Conservation (phyloP, 53 echinoderm and acorn worm genomes). For the Temnopleurus reevesii region DNA sequence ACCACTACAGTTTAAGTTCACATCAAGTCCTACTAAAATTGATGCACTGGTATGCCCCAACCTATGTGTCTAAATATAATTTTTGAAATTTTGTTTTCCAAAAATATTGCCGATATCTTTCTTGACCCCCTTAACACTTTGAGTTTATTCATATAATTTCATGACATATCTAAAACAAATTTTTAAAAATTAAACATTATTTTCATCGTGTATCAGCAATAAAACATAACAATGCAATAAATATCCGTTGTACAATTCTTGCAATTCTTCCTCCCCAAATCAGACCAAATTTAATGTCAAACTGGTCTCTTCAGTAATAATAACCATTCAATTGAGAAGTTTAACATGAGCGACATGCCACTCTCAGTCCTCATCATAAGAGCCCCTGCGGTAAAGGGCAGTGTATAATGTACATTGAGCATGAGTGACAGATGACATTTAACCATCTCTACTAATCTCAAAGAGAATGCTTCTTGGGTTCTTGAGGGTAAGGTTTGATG, state of each 20-base stretch:
- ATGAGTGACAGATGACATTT: slow-evolving; percentile 52
- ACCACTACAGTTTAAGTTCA: too few relatives aligned
- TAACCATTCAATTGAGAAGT: neutral
- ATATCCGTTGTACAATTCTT: neutral
- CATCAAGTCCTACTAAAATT: too few relatives aligned
- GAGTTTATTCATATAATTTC: too few relatives aligned
- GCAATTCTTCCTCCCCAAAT: neutral
- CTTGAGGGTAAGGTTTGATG: neutral
- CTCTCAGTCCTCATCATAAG: slow-evolving; percentile 42
- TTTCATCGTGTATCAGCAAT: too few relatives aligned
- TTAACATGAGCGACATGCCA: neutral
- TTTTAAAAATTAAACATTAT: too few relatives aligned
- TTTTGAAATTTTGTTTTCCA: too few relatives aligned
- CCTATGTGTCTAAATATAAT: too few relatives aligned
- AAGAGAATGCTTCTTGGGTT: neutral
- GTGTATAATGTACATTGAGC: slow-evolving; percentile 29
- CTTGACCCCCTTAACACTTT: too few relatives aligned
- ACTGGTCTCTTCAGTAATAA: neutral
- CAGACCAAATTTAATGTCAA: neutral
- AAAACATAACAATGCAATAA: neutral
- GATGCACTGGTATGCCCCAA: too few relatives aligned
- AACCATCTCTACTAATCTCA: neutral
- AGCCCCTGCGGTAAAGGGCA: slow-evolving; percentile 48
- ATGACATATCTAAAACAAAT: too few relatives aligned
- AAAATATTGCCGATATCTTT: too few relatives aligned